phyloP scores from a whole-genome alignment of 1,140 invertebrate genomes.

The roundworm (Caenorhabditis elegans) region DNA sequence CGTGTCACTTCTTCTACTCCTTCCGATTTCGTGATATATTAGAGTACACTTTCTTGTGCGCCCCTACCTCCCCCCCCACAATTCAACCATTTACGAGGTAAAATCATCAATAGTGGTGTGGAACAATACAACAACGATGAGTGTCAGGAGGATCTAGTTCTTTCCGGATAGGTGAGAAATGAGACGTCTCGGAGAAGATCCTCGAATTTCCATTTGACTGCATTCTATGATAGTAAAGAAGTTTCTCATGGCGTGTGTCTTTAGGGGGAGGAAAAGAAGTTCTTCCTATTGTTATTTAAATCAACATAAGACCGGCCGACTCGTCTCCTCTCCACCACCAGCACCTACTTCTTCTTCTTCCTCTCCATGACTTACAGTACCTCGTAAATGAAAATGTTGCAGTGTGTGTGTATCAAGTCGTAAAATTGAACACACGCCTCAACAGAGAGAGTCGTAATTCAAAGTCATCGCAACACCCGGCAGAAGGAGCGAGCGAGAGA shows the following conservation, averaged over 20 bases:
- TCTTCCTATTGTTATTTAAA: conserved; percentile 29
- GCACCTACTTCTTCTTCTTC: neutral
- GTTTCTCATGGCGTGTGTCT: conserved; percentile 10
- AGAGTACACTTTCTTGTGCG: conserved; percentile 12
- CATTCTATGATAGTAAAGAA: conserved; percentile 12
- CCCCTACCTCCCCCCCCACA: too few species aligned
- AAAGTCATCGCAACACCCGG: conserved; percentile 13
- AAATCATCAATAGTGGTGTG: neutral
- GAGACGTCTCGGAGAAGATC: neutral
- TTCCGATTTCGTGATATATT: conserved; percentile 22
- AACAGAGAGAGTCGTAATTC: conserved; percentile 6
- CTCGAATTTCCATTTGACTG: conserved; percentile 1
- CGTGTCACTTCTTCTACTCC: conserved; percentile 19
- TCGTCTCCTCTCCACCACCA: too few species aligned
- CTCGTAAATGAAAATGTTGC: conserved; percentile 33
- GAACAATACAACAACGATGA: neutral
- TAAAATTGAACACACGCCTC: conserved; percentile 21
- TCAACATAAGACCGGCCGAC: conserved; percentile 13
- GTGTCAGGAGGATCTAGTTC: neutral
- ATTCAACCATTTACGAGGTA: conserved; percentile 24
- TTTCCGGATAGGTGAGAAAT: neutral
- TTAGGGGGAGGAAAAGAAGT: neutral
- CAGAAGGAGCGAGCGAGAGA: too few species aligned
- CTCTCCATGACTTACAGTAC: conserved; percentile 31
- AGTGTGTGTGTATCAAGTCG: conserved; percentile 29